These are phyloP conservation scores for Papilio dardanus DNA, from an alignment of 1,140 invertebrate species.

Conservation along the genomic window DNA sequence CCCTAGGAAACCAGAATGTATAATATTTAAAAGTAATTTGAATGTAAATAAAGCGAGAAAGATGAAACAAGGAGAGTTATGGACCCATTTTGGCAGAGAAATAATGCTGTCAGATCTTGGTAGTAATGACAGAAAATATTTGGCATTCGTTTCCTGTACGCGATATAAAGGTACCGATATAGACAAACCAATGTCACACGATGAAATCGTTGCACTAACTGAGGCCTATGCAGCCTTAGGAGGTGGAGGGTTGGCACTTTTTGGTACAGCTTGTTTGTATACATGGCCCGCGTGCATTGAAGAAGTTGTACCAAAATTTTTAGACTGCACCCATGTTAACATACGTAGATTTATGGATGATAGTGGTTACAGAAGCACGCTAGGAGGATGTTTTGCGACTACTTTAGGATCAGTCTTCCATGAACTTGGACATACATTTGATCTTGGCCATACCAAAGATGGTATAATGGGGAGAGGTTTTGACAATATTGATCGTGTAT, in stretches of 20 bases:
- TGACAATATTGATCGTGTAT: conserved; percentile 92
- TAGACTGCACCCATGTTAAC: conserved; percentile 85
- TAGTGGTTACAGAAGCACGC: conserved; percentile 92
- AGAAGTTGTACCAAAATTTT: conserved; percentile 85
- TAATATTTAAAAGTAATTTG: conserved; percentile 88
- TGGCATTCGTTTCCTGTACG: conserved; percentile 95
- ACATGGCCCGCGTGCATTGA: conserved; percentile 92
- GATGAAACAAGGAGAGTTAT: conserved; percentile 91
- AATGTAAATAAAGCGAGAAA: conserved; percentile 87
- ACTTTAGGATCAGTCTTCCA: conserved; percentile 96
- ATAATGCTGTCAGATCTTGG: conserved; percentile 87
- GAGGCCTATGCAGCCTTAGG: conserved; percentile 94
- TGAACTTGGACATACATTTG: conserved; percentile 97
- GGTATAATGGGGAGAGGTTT: conserved; percentile 98
- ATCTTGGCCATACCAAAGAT: conserved; percentile 94
- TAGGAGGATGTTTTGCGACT: conserved; percentile 95
- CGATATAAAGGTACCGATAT: conserved; percentile 87
- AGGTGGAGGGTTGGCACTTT: conserved; percentile 94
- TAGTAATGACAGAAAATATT: conserved; percentile 89
- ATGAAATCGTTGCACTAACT: conserved; percentile 88
- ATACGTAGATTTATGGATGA: conserved; percentile 91
- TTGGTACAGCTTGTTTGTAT: conserved; percentile 95
- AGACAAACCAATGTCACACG: conserved; percentile 85
- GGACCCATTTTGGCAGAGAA: conserved; percentile 92
- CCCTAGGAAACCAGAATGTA: conserved; percentile 83